Conservation (phyloP, 2,797 vertebrate genomes). For the Neomorphus geoffroyi region DNA sequence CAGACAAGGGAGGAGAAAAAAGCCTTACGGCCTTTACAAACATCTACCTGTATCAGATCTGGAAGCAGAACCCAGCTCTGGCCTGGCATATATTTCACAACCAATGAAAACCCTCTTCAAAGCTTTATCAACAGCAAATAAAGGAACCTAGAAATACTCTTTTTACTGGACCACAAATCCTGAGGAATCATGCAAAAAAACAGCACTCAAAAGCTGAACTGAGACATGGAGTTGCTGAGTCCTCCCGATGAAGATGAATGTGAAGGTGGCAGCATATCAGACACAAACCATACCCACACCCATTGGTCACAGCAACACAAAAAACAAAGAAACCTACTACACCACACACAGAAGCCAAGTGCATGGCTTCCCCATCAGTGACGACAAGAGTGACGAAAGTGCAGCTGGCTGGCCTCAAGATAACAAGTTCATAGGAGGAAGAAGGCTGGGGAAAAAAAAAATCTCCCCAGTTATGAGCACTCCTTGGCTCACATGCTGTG, state of each 20-base stretch:
- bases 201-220: neutral
- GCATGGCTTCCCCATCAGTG: neutral
- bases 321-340: neutral
- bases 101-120: neutral
- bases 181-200: neutral
- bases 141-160: neutral
- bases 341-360: neutral
- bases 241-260: neutral
- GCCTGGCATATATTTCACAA: neutral
- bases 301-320: neutral
- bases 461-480: neutral
- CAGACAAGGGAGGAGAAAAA: neutral
- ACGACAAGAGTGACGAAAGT: accelerated
- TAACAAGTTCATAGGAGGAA: neutral
- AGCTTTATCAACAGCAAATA: neutral
- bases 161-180: neutral
- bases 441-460: neutral
- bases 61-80: neutral
- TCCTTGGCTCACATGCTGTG: neutral
- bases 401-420: neutral
- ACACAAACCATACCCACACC: neutral
- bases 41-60: neutral
- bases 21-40: neutral
- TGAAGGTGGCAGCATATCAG: neutral
- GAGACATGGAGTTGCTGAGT: neutral